Percentiles rank a stretch among this genome's conserved stretches.
phyloP scores from a whole-genome alignment of 2,797 vertebrate genomes.

The Otolemur crassicaudatus region DNA sequence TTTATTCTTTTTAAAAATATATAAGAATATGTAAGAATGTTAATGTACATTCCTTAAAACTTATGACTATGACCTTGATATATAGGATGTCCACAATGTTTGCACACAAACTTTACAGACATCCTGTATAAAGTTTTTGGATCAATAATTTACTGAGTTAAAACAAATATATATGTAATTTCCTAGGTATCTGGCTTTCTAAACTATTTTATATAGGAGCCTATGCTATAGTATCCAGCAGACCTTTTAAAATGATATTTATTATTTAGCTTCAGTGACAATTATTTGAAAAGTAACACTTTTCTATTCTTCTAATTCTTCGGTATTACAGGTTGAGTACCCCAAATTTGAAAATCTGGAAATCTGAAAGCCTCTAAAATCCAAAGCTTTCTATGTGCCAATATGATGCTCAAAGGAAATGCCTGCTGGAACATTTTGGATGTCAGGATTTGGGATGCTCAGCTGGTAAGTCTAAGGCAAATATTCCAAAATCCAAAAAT shows the following conservation, averaged over 20 bases:
- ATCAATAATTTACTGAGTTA: not conserved
- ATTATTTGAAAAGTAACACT: slow-evolving; percentile 38
- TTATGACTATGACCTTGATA: not conserved
- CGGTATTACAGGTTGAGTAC: not conserved
- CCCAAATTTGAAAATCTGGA: not conserved
- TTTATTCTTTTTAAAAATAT: not conserved
- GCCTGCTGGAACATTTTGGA: not conserved
- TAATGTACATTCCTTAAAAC: not conserved
- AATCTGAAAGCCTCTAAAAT: not conserved
- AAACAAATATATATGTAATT: not conserved
- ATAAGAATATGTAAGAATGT: not conserved
- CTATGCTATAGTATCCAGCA: not conserved
- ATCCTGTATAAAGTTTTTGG: not conserved
- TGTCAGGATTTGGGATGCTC: not conserved
- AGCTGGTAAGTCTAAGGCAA: not conserved
- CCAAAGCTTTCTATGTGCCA: not conserved
- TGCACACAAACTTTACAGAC: no score
- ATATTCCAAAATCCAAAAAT: not conserved
- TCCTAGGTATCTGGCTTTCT: not conserved
- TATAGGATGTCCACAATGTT: no score
- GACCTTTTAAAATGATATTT: not conserved
- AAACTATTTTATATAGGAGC: not conserved
- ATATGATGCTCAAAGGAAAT: not conserved
- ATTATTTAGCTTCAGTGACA: not conserved
- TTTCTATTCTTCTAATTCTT: not conserved